phyloP scores from a whole-genome alignment of 2,797 vertebrate genomes.

The Strix occidentalis region DNA sequence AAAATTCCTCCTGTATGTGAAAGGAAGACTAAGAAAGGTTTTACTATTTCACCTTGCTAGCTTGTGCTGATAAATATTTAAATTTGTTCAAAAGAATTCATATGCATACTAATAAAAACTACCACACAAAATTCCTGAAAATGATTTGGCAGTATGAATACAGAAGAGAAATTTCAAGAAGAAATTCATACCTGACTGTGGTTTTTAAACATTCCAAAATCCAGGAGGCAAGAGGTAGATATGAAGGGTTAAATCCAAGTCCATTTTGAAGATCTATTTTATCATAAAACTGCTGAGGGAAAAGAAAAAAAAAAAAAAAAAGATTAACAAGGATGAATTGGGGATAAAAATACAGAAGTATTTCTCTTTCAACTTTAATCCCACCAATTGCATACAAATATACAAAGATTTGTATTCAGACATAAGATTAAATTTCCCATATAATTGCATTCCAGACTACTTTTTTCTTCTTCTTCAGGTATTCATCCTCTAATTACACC shows the following conservation, averaged over 20 bases:
- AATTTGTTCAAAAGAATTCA: background rate
- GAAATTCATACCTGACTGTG: background rate
- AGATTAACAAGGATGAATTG: background rate
- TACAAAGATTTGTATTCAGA: background rate
- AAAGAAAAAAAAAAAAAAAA: background rate
- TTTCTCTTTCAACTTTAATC: conserved; percentile 28
- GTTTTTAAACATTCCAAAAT: background rate
- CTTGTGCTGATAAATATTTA: background rate
- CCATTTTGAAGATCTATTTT: background rate
- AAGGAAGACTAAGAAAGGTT: background rate
- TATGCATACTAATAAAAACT: background rate
- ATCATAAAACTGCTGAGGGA: background rate
- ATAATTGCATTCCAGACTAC: background rate
- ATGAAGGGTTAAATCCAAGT: background rate
- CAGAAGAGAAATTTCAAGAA: background rate
- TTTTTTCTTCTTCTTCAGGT: background rate
- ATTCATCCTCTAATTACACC: conserved; percentile 9
- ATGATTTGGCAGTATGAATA: background rate
- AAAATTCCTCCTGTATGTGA: background rate
- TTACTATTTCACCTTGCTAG: background rate
- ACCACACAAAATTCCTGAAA: background rate
- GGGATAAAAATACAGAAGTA: background rate
- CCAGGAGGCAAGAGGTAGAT: background rate
- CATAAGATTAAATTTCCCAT: conserved; percentile 6
- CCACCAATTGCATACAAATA: background rate